Percentiles rank a stretch among this genome's conserved stretches.
These are phyloP conservation scores for Hypotaenidia philippensis DNA, from an alignment of 2,797 vertebrate genomes.

Conservation along the genomic window DNA sequence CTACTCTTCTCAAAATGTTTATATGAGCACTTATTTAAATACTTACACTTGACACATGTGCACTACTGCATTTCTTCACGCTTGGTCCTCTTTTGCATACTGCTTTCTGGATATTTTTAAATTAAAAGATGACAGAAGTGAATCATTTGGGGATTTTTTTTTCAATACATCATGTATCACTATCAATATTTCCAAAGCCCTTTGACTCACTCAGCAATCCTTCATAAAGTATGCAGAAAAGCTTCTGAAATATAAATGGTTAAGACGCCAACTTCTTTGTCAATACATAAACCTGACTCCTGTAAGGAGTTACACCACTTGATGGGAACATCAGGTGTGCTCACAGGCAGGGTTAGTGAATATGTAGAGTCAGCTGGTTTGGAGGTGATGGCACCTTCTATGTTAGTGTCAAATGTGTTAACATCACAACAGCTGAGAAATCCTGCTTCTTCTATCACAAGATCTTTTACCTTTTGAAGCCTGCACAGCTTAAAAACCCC, in stretches of 20 bases:
- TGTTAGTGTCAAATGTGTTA: background rate
- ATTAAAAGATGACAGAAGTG: slow-evolving; percentile 26
- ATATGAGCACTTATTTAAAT: background rate
- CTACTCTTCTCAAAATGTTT: background rate
- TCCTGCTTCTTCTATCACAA: background rate
- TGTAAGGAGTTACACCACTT: background rate
- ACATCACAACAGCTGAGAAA: background rate
- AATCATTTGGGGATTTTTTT: slow-evolving; percentile 53
- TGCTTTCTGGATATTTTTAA: slow-evolving; percentile 39
- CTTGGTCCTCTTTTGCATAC: slow-evolving; percentile 14
- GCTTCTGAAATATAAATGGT: background rate
- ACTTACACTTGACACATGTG: background rate
- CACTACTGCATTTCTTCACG: background rate
- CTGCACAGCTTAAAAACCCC: background rate
- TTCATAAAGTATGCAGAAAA: background rate
- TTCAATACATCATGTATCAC: slow-evolving; percentile 8
- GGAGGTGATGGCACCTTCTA: background rate
- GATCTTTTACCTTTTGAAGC: background rate
- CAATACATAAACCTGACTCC: background rate
- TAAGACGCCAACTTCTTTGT: background rate
- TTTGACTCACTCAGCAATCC: slow-evolving; percentile 14
- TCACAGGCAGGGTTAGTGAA: background rate
- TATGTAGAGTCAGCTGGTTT: background rate
- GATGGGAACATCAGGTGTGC: background rate
- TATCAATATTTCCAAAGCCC: slow-evolving; percentile 29